Base-by-base conservation (phyloP, 2,888 invertebrate genomes). In the Steinernema scapterisci region DNA sequence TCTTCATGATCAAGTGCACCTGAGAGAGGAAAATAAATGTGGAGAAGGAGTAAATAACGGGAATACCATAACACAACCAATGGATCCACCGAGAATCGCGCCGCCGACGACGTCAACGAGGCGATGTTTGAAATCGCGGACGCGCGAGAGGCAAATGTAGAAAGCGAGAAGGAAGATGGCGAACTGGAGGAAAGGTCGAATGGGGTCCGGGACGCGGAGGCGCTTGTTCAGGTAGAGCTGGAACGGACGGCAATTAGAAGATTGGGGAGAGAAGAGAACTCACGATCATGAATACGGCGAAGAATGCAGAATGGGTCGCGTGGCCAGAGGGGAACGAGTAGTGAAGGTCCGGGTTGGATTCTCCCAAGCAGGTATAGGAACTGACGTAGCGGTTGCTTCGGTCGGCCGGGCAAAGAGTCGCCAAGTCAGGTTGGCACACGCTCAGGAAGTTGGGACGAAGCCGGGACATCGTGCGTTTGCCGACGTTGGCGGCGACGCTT, bases 61-160 rank as follows among this genome's bases (percentile, higher is more conserved):
- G 70, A 11, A 21, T 45, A 79, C 79, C 79, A 79, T 77, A 38
- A 73, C 76, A 16, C 74, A 56, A 11, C 78, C 84, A 21, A 83
- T 70, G n/a, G 77, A 70, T 9, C 77, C 74, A 23, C 84, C 84
- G n/a, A 84, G 73, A 38, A 79, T 51, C 1, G 80, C 84, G 21
- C 84, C 84, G 21, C 84, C 84, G 43, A 74, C 71, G 16, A 84
- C 84, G 56, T 84, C 84, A 44, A 74, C 70, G 51, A 80, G 76
- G 45, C 83, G 76, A 74, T 83, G 84, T 73, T 83, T 84, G 76
- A 79, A 81, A 73, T 84, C 84, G 70, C 84, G 79, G 16, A 84
- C 82, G 38, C 84, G 73, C 11, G 80, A 77, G 19, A 82, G 74
- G 71, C 83, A 83, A 51, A 84, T 76, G 77, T 79, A 84, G 45